phyloP scores from a whole-genome alignment of 1,140 invertebrate species.

The Acromyrmex heyeri region DNA sequence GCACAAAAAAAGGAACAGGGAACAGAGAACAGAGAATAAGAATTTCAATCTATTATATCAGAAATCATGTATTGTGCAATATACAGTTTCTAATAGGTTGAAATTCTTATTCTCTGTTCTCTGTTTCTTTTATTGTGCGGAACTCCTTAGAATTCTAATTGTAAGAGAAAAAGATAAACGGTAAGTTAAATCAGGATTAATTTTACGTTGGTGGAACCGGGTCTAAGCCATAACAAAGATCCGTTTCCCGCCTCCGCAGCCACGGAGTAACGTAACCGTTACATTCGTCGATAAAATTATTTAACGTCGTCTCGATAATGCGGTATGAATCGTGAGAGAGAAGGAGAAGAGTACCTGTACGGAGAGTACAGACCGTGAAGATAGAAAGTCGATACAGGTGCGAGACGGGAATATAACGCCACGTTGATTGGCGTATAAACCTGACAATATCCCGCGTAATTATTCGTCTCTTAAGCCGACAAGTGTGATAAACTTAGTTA shows the following conservation, averaged over 20 bases:
- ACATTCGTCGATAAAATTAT: conserved; percentile 39
- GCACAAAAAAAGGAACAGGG: too few relatives aligned
- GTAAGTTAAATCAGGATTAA: too few relatives aligned
- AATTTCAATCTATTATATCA: too few relatives aligned
- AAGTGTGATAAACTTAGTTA: conserved; percentile 11
- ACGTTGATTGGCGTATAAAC: conserved; percentile 45
- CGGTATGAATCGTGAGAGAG: background rate
- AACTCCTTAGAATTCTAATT: too few relatives aligned
- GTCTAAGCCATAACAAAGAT: background rate
- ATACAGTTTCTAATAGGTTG: too few relatives aligned
- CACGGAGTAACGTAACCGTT: conserved; percentile 38
- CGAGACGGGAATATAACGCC: conserved; percentile 15
- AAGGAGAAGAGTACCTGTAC: background rate
- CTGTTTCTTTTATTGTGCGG: too few relatives aligned
- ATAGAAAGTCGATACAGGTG: conserved; percentile 59
- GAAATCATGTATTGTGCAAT: too few relatives aligned
- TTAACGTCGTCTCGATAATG: conserved; percentile 39
- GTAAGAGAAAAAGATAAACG: too few relatives aligned
- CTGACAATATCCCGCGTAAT: conserved; percentile 39
- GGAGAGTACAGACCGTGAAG: conserved; percentile 27
- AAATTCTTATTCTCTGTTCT: too few relatives aligned
- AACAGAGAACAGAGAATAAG: too few relatives aligned
- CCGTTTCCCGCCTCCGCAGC: background rate
- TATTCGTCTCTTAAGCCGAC: conserved; percentile 39
- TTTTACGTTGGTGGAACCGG: too few relatives aligned